Evolutionary conservation across 2,888 invertebrate species (phyloP).

Genomic region (Heliconius charithonia): DNA sequence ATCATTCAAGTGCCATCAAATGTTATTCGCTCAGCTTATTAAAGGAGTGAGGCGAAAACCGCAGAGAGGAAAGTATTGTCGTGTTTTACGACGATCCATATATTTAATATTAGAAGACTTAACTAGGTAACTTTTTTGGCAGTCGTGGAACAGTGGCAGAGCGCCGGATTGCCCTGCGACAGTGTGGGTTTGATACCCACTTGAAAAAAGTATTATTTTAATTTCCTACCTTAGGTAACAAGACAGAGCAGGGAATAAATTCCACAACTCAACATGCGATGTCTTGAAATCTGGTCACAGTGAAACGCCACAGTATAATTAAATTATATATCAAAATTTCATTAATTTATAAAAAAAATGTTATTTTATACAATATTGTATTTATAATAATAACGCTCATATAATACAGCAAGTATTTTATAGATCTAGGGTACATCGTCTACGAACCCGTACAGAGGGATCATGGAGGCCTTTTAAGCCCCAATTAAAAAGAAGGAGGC

Average conservation of each 20-base stretch:
- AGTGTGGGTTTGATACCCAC: neutral
- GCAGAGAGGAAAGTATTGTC: constrained; percentile 41
- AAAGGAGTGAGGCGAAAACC: constrained; percentile 31
- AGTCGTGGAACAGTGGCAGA: neutral
- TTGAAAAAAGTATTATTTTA: neutral
- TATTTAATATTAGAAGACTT: constrained; percentile 24
- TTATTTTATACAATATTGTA: neutral
- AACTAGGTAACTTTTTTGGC: neutral
- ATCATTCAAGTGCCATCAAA: constrained; percentile 13
- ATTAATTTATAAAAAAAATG: no score
- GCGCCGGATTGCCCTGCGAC: neutral
- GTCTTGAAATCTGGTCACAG: no score
- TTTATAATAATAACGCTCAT: neutral
- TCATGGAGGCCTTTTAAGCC: constrained; percentile 52
- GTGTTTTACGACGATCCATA: constrained; percentile 42
- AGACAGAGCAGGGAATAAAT: no score
- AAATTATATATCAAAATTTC: no score
- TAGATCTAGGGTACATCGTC: constrained; percentile 32
- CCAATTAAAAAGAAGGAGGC: constrained; percentile 53
- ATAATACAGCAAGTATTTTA: constrained; percentile 1
- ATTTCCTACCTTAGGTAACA: neutral
- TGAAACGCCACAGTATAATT: no score
- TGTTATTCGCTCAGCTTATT: constrained; percentile 11
- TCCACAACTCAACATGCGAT: no score
- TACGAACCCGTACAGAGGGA: constrained; percentile 45